Base-by-base conservation (phyloP, 1,140 invertebrate genomes). In the Hyles vespertilio region DNA sequence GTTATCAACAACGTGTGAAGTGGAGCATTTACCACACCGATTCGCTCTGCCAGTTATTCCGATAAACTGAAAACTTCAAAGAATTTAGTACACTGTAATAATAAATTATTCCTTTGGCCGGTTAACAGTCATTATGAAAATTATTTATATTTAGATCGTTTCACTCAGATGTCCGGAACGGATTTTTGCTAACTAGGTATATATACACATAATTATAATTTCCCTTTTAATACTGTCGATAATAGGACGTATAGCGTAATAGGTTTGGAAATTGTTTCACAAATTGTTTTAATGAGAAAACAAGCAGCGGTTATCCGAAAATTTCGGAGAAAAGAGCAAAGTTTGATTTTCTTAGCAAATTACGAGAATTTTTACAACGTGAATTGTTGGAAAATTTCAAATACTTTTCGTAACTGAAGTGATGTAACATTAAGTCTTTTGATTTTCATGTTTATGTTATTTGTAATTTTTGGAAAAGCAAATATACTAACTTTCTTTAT, bases 71-170 rank as follows among this genome's bases (percentile, higher is more conserved):
- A 43, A 59, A 61, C 36, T 54, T 46, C 48, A 54, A 54, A 54
- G 58, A 56, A 47, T 49, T 56, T 56, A 51, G 36, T 12, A 47
- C 22, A 54, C 36, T 32, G 45, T 60, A 45, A 51, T 56, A 51
- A 61, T 61, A 61, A 56, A 61, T 61, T 22, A 61, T 11, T n/a
- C n/a, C n/a, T 61, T 61, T 56, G 59, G 53, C 48, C 49, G 6
- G n/a, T 44, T 12, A 47, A n/a, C n/a, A 56, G 32, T 51, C 51
- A 40, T n/a, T 32, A 9, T 11, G 48, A 32, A 40, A 52, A 56
- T 50, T 56, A 65, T 32, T 54, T 44, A 40, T 47, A 40, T n/a
- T 46, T 56, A 40, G 36, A 40, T n/a, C 36, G 8, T 1, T 40
- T 40, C 36, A 40, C 36, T 40, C 36, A 40, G 5, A 40, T 40